A percentile compares a stretch with the other conserved stretches of the same genome.
Evolutionary conservation across 2,113 vertebrate genomes (phyloP).

Genomic region (Sinocyclocheilus rhinocerous): DNA sequence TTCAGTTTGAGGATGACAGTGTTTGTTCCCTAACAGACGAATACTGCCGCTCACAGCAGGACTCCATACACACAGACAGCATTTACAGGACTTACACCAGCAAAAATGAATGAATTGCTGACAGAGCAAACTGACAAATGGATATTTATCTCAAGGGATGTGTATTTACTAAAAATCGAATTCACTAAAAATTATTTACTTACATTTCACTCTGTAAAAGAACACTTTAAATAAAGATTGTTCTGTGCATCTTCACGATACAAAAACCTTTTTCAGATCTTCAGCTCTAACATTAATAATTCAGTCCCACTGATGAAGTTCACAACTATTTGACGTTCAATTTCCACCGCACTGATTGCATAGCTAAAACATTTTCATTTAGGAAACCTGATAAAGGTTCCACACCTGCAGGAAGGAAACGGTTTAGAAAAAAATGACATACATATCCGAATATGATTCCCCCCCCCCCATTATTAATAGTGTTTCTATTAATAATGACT

Average conservation of each 20-base stretch:
- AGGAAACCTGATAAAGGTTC: too few relatives aligned
- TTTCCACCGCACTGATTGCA: not conserved
- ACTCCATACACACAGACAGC: not conserved
- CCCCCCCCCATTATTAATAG: too few relatives aligned
- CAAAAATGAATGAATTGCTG: not conserved
- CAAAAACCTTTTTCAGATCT: not conserved
- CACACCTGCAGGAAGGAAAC: too few relatives aligned
- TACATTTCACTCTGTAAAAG: not conserved
- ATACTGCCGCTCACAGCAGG: not conserved
- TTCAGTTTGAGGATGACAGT: not conserved
- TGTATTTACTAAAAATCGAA: not conserved
- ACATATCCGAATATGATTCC: too few relatives aligned
- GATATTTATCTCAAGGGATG: not conserved
- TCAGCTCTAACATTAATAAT: not conserved
- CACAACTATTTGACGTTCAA: constrained; percentile 9
- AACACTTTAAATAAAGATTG: not conserved
- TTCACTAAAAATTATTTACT: not conserved
- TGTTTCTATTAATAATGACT: too few relatives aligned
- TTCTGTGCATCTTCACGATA: not conserved
- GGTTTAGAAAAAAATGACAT: too few relatives aligned
- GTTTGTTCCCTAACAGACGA: not conserved
- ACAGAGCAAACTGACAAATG: not conserved
- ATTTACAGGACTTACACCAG: not conserved
- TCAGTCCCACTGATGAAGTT: not conserved
- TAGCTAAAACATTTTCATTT: not conserved